Percentiles rank a stretch among this genome's conserved stretches.
Evolutionary conservation across 2,113 vertebrate genomes (phyloP).

Genomic region (Pluvialis apricaria): DNA sequence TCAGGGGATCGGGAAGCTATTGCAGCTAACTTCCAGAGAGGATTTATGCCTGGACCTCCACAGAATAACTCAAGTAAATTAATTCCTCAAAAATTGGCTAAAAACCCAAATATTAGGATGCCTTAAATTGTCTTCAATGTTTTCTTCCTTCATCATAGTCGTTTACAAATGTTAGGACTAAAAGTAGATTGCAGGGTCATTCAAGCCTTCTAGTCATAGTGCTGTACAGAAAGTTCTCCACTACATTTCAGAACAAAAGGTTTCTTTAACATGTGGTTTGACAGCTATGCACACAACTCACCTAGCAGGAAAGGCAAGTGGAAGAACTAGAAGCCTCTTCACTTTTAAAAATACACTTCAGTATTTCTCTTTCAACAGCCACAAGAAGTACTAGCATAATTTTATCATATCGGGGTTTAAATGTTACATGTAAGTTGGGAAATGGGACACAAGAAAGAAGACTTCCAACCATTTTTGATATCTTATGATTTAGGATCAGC

Average conservation of each 20-base stretch:
- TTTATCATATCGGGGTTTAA: neutral
- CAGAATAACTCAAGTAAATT: neutral
- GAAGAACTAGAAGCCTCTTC: neutral
- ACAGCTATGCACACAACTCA: neutral
- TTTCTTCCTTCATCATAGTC: neutral
- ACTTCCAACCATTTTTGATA: neutral
- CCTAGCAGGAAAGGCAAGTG: neutral
- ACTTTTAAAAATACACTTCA: neutral
- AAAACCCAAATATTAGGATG: neutral
- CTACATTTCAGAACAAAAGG: neutral
- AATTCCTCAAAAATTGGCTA: neutral
- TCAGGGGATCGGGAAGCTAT: neutral
- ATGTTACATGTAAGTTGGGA: accelerated
- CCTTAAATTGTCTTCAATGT: neutral
- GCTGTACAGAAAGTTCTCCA: neutral
- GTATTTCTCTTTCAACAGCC: neutral
- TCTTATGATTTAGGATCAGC: neutral
- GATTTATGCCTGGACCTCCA: neutral
- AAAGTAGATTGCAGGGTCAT: neutral
- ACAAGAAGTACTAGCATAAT: neutral
- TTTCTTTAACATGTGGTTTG: neutral
- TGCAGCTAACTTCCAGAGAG: neutral
- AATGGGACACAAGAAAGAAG: neutral
- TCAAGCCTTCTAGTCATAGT: neutral
- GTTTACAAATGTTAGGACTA: neutral